Base-by-base conservation (phyloP, 2,797 vertebrate species). In the Lagodon rhomboides region DNA sequence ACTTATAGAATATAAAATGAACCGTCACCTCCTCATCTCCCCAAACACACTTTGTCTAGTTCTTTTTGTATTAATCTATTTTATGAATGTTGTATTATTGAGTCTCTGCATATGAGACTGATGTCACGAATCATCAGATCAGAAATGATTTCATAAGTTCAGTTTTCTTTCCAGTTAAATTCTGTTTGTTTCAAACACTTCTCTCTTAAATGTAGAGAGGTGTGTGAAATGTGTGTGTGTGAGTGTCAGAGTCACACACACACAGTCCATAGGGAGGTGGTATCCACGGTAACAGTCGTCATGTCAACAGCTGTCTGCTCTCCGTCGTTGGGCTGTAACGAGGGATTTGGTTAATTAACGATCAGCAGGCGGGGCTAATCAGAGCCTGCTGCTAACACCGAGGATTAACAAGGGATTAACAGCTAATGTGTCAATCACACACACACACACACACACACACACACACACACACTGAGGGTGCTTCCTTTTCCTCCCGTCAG, bases 351-450 rank as follows among this genome's bases (percentile, higher is more conserved):
- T 90, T 85, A 89, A 91, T 91, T 89, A 91, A 82, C 60, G 23
- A 80, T 77, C 80, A 81, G 85, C 73, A 2, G 89, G 89, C 56
- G 71, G 85, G 72, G 89, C 82, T 82, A 70, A 90, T 90, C 84
- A 75, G 70, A 81, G 80, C 58, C 64, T 64, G 73, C 82, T 80
- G 85, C 82, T 90, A 86, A 90, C 82, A 80, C 58, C 3, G 5
- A 78, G 86, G 90, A 91, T 92, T 91, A 92, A 71, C 82, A 64
- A 20, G 67, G 85, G 88, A 91, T 91, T 92, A 90, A 53, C 79
- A 50, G 74, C 79, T 89, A 72, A 86, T 73, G 76, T 88, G 87
- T 88, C 82, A 84, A 63, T 87, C 87, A 82, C 77, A 83, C 82
- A 74, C 82, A 68, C 59, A 65, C 76, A 50, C 56, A 75, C 73